Conservation (phyloP, 1,140 invertebrate species). For the Elysia chlorotica region DNA sequence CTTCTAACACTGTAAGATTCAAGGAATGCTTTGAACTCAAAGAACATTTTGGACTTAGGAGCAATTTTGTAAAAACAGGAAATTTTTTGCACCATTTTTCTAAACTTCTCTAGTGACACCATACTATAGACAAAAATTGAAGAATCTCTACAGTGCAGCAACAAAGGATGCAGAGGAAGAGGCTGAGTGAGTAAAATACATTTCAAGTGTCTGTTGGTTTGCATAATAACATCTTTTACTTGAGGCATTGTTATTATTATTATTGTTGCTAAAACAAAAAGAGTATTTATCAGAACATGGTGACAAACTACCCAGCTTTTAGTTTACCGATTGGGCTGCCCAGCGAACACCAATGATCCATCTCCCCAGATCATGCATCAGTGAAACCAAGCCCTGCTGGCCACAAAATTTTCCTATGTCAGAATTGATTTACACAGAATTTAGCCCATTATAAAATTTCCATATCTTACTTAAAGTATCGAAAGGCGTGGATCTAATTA, state of each 20-base stretch:
- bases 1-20: background rate
- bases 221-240: background rate
- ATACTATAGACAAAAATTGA: constrained; percentile 74
- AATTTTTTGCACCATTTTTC: too few relatives aligned
- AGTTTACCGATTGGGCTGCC: background rate
- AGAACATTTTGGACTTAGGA: background rate
- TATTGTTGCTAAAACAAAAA: too few relatives aligned
- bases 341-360: background rate
- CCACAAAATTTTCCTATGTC: too few relatives aligned
- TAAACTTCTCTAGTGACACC: constrained; percentile 50
- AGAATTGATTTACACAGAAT: too few relatives aligned
- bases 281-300: background rate
- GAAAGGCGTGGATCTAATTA: too few relatives aligned
- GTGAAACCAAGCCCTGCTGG: too few relatives aligned
- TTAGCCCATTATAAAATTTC: too few relatives aligned
- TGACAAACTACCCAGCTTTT: background rate
- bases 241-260: too few relatives aligned
- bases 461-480: too few relatives aligned
- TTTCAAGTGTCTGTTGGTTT: background rate
- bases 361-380: background rate
- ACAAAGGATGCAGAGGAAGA: constrained; percentile 82
- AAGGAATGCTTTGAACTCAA: background rate
- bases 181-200: constrained; percentile 67
- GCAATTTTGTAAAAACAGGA: background rate
- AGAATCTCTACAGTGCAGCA: constrained; percentile 79